These are phyloP conservation scores for Kryptopterus vitreolus DNA, from an alignment of 2,797 vertebrate species.

Conservation along the genomic window DNA sequence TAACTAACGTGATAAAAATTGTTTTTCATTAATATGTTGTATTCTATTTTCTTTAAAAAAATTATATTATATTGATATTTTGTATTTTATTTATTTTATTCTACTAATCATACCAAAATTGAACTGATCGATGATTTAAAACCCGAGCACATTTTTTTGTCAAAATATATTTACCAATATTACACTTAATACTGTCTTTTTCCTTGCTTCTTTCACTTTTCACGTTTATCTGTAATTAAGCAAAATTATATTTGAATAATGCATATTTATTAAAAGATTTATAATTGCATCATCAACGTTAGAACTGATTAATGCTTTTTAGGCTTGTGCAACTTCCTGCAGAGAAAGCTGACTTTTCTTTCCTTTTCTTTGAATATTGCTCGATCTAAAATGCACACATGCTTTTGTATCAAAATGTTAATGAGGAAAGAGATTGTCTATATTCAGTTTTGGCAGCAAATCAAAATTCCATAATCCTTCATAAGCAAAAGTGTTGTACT, in stretches of 20 bases:
- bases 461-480: neutral
- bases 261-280: neutral
- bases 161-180: neutral
- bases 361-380: neutral
- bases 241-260: neutral
- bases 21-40: no score
- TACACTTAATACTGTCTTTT: neutral
- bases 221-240: neutral
- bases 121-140: no score
- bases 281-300: no score
- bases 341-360: neutral
- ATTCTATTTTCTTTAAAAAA: no score
- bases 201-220: neutral
- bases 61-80: no score
- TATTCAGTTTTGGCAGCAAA: neutral
- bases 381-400: neutral
- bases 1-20: no score
- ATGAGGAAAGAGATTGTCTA: neutral
- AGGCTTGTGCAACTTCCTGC: no score
- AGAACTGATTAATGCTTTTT: no score
- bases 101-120: no score
- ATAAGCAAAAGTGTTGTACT: neutral
- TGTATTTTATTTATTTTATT: no score
- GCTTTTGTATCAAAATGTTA: no score
- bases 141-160: no score